Conservation (phyloP, 2,797 vertebrate species). For the Lacerta bilineata region DNA sequence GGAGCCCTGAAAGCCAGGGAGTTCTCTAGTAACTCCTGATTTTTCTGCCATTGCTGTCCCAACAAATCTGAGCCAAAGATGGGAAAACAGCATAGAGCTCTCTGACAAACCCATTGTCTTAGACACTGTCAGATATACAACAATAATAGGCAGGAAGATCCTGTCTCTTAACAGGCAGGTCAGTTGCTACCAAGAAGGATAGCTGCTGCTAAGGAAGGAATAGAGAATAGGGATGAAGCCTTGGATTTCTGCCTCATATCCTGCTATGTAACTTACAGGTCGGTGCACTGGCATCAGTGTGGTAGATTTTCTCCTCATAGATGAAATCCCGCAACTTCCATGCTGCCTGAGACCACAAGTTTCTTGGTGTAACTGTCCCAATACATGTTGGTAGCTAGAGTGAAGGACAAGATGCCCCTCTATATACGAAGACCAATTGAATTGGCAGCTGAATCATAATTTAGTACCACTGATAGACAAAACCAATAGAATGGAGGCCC, state of each 20-base stretch:
- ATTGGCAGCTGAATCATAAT: neutral
- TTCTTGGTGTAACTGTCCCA: neutral
- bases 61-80: neutral
- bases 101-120: too few species aligned
- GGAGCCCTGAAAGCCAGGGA: neutral
- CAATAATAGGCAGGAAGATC: neutral
- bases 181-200: neutral
- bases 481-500: neutral
- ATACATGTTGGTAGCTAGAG: neutral
- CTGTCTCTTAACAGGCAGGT: neutral
- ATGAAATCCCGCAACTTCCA: neutral
- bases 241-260: neutral
- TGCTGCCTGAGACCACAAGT: too few species aligned
- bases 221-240: neutral
- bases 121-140: too few species aligned
- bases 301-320: neutral
- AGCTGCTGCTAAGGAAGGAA: neutral
- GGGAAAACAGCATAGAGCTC: neutral
- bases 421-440: neutral
- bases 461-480: neutral
- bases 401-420: neutral
- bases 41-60: neutral
- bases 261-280: neutral
- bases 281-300: neutral
- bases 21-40: neutral